These are phyloP conservation scores for Schmidtea mediterranea DNA, from an alignment of 1,140 invertebrate species.

Conservation along the genomic window DNA sequence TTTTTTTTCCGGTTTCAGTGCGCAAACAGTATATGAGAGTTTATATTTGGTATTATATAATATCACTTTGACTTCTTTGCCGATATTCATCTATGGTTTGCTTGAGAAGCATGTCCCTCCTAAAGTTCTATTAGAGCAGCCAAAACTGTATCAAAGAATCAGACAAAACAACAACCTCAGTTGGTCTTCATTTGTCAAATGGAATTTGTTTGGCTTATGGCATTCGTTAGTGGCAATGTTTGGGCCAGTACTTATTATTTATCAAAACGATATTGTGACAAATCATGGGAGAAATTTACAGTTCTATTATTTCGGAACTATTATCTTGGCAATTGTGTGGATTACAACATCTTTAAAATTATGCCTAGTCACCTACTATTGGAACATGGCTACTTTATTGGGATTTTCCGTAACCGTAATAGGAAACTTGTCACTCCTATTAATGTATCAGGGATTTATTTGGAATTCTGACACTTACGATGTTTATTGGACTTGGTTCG, in stretches of 20 bases:
- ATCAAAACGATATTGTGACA: too few relatives aligned
- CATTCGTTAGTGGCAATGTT: background rate
- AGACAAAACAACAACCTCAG: background rate
- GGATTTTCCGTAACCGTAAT: background rate
- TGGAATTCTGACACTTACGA: too few relatives aligned
- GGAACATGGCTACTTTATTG: background rate
- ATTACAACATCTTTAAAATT: background rate
- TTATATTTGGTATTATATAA: constrained; percentile 20
- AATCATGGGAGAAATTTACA: too few relatives aligned
- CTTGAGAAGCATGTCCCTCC: constrained; percentile 55
- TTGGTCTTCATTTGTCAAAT: background rate
- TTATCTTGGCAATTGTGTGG: too few relatives aligned
- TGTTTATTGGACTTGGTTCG: too few relatives aligned
- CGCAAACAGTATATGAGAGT: constrained; percentile 34
- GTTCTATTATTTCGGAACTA: too few relatives aligned
- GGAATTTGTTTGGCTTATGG: background rate
- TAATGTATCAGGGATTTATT: background rate
- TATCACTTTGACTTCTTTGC: constrained; percentile 21
- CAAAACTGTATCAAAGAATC: constrained; percentile 1
- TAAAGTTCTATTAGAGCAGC: background rate
- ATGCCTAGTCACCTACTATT: background rate
- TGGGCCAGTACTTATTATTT: too few relatives aligned
- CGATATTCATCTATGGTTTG: constrained; percentile 35
- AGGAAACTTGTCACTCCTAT: background rate
- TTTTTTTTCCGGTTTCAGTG: constrained; percentile 20